Base-by-base conservation (phyloP, 2,113 vertebrate species). In the Meleagris gallopavo region DNA sequence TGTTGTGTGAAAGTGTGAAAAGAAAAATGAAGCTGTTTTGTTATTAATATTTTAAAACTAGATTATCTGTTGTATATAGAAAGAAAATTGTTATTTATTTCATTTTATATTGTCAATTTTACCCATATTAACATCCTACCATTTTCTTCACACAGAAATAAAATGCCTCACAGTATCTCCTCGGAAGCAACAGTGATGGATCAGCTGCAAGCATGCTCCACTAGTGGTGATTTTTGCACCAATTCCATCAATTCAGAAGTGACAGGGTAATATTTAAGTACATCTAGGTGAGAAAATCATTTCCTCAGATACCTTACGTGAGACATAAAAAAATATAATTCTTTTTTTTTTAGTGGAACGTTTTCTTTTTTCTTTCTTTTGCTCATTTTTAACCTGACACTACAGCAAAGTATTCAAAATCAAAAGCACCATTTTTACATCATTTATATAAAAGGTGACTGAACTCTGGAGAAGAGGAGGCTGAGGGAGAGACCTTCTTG, bases 41-140 rank as follows among this genome's bases (percentile, higher is more conserved):
- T 45, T 67, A 75, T 78, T 83, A 57, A 65, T 84, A 40, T 93
- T 94, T 94, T 62, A 54, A 88, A 94, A 91, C 22, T 48, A 52
- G 70, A 45, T 61, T 92, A 73, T 69, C 17, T 50, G 16, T 67
- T 72, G 5, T 19, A 40, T 61, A 69, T 45, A 30, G 14, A 65
- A 92, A 78, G 24, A 27, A 7, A 66, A 88, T 27, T 24, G 36
- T 65, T 45, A 79, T 66, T 77, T 75, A 78, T 86, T 83, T 25
- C 73, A 34, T 82, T 86, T 29, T 73, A 45, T 76, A 7, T 46
- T 57, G 22, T 36, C 83, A 24, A n/a, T 70, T 91, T 74, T 22
- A 81, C 25, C 9, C 57, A 73, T 60, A 66, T 48, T 84, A 90
- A 60, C 18, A 72, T 64, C 5, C 60, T 15, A 55, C 57, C 19